Conservation (phyloP, 1,140 invertebrate genomes). For the Helicorthomorpha holstii region DNA sequence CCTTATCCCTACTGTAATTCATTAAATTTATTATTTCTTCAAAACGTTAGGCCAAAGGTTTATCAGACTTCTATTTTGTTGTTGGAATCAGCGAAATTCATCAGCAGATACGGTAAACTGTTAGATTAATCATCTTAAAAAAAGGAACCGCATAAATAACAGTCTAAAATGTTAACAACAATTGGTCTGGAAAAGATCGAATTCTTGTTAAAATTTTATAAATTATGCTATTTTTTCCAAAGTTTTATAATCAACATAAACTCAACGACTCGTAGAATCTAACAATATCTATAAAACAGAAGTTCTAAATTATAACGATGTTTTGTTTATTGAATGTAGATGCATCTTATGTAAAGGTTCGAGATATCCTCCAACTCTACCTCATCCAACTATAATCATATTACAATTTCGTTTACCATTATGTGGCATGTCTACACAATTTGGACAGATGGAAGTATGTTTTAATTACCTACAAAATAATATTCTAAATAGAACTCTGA, state of each 20-base stretch:
- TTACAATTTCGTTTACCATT: constrained; percentile 46
- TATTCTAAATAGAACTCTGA: not conserved
- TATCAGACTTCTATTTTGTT: constrained; percentile 64
- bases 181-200: not conserved
- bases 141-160: too few relatives aligned
- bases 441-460: constrained; percentile 55
- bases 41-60: constrained; percentile 37
- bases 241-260: not conserved
- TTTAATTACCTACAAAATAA: not conserved
- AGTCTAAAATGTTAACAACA: too few relatives aligned
- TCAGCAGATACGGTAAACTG: constrained; percentile 39
- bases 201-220: not conserved
- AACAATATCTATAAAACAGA: not conserved
- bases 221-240: not conserved
- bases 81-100: constrained; percentile 55
- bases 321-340: constrained; percentile 19
- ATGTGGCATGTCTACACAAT: constrained; percentile 64
- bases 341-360: constrained; percentile 74
- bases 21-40: constrained; percentile 16
- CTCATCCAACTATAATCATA: constrained; percentile 60
- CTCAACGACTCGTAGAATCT: not conserved
- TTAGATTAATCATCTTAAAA: too few relatives aligned
- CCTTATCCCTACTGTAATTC: too few relatives aligned
- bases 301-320: not conserved
- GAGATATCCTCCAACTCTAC: constrained; percentile 66